These are phyloP conservation scores for Chelonus insularis DNA, from an alignment of 1,140 invertebrate genomes.

Conservation along the genomic window DNA sequence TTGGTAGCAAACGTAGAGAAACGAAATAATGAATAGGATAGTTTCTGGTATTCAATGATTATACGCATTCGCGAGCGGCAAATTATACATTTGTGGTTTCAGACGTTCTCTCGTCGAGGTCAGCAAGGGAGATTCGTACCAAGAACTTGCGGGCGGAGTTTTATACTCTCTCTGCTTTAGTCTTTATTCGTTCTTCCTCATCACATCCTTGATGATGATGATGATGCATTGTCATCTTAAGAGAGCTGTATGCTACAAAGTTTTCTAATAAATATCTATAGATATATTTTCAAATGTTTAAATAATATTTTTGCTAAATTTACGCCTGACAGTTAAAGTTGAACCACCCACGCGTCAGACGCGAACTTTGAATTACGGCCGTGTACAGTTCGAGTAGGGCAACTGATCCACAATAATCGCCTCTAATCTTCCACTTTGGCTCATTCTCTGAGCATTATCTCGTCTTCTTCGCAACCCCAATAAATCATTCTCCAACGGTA, in stretches of 20 bases:
- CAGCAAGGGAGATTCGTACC: slow-evolving; percentile 26
- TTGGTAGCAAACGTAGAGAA: slow-evolving; percentile 58
- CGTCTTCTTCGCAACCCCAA: slow-evolving; percentile 37
- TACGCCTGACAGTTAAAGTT: slow-evolving; percentile 30
- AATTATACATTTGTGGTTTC: slow-evolving; percentile 60
- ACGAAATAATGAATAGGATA: slow-evolving; percentile 61
- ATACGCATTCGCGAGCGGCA: slow-evolving; percentile 54
- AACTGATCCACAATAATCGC: slow-evolving; percentile 59
- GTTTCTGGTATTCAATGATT: slow-evolving; percentile 60
- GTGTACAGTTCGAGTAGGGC: slow-evolving; percentile 46
- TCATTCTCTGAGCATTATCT: slow-evolving; percentile 41
- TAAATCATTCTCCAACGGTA: slow-evolving; percentile 52
- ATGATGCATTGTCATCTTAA: too few species aligned
- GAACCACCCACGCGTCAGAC: slow-evolving; percentile 32
- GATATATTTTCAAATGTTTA: slow-evolving; percentile 3
- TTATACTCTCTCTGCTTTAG: slow-evolving; percentile 18
- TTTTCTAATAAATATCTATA: too few species aligned
- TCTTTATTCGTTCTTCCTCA: background rate
- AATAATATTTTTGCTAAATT: slow-evolving; percentile 38
- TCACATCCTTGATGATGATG: too few species aligned
- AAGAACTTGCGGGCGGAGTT: slow-evolving; percentile 43
- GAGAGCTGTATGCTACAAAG: too few species aligned
- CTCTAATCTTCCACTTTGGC: slow-evolving; percentile 61
- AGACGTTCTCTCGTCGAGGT: slow-evolving; percentile 27
- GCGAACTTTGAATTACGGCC: slow-evolving; percentile 31